phyloP scores from a whole-genome alignment of 2,888 invertebrate species.

The Oscheius sp. region DNA sequence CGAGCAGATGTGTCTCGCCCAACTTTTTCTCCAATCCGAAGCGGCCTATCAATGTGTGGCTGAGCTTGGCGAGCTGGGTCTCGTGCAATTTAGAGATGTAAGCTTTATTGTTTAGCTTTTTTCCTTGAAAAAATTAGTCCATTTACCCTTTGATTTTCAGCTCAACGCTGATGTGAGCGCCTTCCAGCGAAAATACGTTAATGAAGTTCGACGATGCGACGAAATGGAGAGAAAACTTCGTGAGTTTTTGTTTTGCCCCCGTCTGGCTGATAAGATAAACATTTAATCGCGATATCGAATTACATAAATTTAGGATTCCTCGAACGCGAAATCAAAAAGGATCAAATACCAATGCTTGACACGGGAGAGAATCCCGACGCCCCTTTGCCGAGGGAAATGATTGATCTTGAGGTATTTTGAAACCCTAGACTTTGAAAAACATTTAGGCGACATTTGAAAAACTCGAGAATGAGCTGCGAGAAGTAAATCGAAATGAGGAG shows the following conservation, averaged over 20 bases:
- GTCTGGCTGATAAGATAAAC: too few relatives aligned
- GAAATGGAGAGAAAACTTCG: constrained; percentile 81
- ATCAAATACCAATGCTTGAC: constrained; percentile 95
- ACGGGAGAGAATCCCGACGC: constrained; percentile 98
- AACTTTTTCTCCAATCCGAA: constrained; percentile 93
- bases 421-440: background rate
- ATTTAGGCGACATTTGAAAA: constrained; percentile 87
- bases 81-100: constrained; percentile 94
- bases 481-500: constrained; percentile 97
- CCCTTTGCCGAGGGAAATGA: constrained; percentile 98
- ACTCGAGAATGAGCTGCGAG: constrained; percentile 92
- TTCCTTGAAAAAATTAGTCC: too few relatives aligned
- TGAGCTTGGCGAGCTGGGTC: constrained; percentile 90
- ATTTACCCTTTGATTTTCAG: constrained; percentile 74
- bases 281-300: too few relatives aligned
- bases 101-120: too few relatives aligned
- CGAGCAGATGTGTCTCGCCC: constrained; percentile 98
- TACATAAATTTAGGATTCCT: constrained; percentile 77
- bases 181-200: constrained; percentile 97
- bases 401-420: constrained; percentile 86
- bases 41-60: constrained; percentile 92
- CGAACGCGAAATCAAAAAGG: constrained; percentile 95
- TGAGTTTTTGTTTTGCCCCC: too few relatives aligned
- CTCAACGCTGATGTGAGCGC: constrained; percentile 95
- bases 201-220: constrained; percentile 95